These are phyloP conservation scores for Galeopterus variegatus DNA, from an alignment of 2,113 vertebrate species.

Conservation along the genomic window DNA sequence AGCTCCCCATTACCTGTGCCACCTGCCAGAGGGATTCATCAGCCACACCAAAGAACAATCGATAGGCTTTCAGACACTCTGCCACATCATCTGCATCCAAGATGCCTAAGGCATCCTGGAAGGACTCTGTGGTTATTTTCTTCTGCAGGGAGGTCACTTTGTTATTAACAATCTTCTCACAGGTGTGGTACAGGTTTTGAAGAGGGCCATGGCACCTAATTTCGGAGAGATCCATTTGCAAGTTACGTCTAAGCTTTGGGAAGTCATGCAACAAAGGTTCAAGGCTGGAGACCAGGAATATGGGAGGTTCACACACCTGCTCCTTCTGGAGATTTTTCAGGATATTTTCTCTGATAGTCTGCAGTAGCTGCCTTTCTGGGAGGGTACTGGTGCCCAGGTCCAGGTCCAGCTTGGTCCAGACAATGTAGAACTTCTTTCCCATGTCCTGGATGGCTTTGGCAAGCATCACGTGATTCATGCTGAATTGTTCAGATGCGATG, in stretches of 20 bases:
- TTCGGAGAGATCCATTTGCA: neutral
- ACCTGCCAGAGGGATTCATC: neutral
- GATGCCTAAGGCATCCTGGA: neutral
- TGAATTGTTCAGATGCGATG: conserved; percentile 71
- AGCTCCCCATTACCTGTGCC: neutral
- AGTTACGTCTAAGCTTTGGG: neutral
- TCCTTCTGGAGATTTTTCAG: neutral
- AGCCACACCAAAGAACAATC: neutral
- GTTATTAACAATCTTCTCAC: neutral
- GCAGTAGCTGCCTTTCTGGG: neutral
- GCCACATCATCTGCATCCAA: neutral
- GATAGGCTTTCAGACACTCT: neutral
- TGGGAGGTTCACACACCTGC: neutral
- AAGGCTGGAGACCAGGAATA: neutral
- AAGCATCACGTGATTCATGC: conserved; percentile 63
- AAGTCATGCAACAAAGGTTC: neutral
- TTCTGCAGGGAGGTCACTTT: neutral
- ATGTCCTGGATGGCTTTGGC: conserved; percentile 56
- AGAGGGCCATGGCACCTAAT: neutral
- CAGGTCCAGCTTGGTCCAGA: conserved; percentile 64
- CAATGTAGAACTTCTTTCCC: conserved; percentile 72
- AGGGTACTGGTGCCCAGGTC: neutral
- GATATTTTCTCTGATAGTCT: neutral
- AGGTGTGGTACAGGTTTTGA: neutral
- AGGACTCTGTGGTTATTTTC: neutral